Percentiles rank a stretch among this genome's conserved stretches.
phyloP scores from a whole-genome alignment of 1,140 invertebrate genomes.

The Drosophila nikananu region DNA sequence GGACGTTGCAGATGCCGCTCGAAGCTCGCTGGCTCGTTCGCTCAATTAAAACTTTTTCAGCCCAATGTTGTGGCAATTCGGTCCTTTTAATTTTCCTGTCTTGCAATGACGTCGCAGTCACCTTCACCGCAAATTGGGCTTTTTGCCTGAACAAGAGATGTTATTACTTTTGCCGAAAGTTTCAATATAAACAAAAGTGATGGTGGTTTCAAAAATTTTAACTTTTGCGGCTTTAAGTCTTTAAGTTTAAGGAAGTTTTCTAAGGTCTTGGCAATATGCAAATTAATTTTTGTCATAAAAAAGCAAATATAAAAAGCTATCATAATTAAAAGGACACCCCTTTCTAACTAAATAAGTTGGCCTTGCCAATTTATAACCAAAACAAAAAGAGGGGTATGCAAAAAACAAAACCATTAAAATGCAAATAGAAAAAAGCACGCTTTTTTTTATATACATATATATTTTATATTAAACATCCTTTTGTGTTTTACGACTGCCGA shows the following conservation, averaged over 20 bases:
- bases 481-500: constrained; percentile 66
- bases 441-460: constrained; percentile 18
- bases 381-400: constrained; percentile 51
- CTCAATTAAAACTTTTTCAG: constrained; percentile 70
- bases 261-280: no score
- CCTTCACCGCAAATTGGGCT: constrained; percentile 31
- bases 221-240: background rate
- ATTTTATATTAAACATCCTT: constrained; percentile 52
- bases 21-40: constrained; percentile 16
- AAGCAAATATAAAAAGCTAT: constrained; percentile 5
- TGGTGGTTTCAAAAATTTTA: background rate
- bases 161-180: constrained; percentile 33
- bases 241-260: background rate
- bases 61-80: constrained; percentile 51
- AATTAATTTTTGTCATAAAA: background rate
- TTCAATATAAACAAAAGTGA: background rate
- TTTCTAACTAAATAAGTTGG: constrained; percentile 14
- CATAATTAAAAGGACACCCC: background rate
- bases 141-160: constrained; percentile 14
- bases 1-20: constrained; percentile 36
- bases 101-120: constrained; percentile 14
- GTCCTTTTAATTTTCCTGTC: constrained; percentile 73
- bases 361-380: constrained; percentile 12
- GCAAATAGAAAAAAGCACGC: constrained; percentile 40
- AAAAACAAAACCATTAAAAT: constrained; percentile 67